Percentiles rank a stretch among this genome's conserved stretches.
These are phyloP conservation scores for Pelobates cultripes DNA, from an alignment of 2,797 vertebrate species.

Conservation along the genomic window DNA sequence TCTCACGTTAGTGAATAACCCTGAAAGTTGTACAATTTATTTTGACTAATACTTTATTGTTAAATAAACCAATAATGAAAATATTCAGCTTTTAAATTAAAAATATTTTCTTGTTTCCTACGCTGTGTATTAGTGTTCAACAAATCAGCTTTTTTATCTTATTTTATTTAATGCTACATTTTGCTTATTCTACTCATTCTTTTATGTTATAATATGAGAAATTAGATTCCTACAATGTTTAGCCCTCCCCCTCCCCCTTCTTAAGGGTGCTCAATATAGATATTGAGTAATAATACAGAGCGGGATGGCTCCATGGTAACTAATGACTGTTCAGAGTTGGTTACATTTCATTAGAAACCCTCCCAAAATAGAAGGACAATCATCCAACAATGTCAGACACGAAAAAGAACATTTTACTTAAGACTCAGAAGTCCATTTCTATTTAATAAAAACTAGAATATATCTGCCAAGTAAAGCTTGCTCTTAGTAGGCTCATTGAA, in stretches of 20 bases:
- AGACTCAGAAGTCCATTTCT: not conserved
- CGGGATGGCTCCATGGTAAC: conserved; percentile 45
- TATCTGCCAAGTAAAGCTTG: not conserved
- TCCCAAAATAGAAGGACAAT: conserved; percentile 41
- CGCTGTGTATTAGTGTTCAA: too few species aligned
- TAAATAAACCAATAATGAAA: too few species aligned
- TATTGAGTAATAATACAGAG: conserved; percentile 1
- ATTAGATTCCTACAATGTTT: not conserved
- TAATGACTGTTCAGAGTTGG: conserved; percentile 29
- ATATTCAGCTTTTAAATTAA: too few species aligned
- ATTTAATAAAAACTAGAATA: not conserved
- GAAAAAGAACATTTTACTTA: conserved; percentile 20
- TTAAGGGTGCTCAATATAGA: conserved; percentile 5
- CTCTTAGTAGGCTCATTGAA: too few species aligned
- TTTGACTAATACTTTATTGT: too few species aligned
- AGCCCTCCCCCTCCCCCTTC: not conserved
- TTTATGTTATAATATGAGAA: not conserved
- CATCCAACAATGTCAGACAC: conserved; percentile 36
- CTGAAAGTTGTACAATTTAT: too few species aligned
- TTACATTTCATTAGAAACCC: conserved; percentile 41
- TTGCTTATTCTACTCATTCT: not conserved
- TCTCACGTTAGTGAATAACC: too few species aligned
- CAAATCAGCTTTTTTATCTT: not conserved
- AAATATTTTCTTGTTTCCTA: too few species aligned
- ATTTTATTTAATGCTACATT: not conserved